Evolutionary conservation across 2,113 vertebrate species (phyloP).

Genomic region (Actenoides hombroni): DNA sequence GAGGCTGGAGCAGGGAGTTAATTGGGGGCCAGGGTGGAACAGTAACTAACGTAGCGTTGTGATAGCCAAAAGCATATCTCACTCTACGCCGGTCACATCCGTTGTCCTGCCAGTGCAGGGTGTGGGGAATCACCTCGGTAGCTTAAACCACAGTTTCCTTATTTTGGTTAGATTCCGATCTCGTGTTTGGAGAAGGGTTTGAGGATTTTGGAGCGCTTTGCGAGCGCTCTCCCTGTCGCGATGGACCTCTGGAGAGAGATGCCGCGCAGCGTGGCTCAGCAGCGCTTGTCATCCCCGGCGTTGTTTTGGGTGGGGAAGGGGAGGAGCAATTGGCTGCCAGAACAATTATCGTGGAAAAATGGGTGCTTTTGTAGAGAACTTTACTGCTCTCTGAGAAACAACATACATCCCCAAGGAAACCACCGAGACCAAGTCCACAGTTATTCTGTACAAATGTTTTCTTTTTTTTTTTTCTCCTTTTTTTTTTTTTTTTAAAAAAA

Average conservation of each 20-base stretch:
- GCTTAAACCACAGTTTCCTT: not conserved
- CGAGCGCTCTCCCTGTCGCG: accelerated
- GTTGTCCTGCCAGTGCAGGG: not conserved
- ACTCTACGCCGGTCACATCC: not conserved
- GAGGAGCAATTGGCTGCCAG: not conserved
- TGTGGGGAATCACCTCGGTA: not conserved
- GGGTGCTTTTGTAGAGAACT: not conserved
- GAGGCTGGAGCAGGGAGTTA: slow-evolving; percentile 67
- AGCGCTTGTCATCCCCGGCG: not conserved
- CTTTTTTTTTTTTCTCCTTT: too few relatives aligned
- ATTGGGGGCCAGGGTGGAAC: slow-evolving; percentile 67
- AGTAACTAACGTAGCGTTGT: slow-evolving; percentile 48
- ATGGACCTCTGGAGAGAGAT: not conserved
- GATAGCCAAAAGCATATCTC: slow-evolving; percentile 66
- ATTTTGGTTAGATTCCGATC: not conserved
- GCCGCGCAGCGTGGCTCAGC: not conserved
- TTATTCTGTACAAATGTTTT: not conserved
- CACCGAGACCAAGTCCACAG: not conserved
- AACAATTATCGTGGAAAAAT: not conserved
- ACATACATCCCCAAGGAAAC: not conserved
- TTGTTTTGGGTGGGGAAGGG: not conserved
- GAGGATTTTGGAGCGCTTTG: not conserved
- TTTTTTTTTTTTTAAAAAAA: not conserved
- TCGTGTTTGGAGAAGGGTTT: not conserved
- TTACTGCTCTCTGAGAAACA: not conserved